These are phyloP conservation scores for Apolygus lucorum DNA, from an alignment of 1,140 invertebrate species.

Conservation along the genomic window DNA sequence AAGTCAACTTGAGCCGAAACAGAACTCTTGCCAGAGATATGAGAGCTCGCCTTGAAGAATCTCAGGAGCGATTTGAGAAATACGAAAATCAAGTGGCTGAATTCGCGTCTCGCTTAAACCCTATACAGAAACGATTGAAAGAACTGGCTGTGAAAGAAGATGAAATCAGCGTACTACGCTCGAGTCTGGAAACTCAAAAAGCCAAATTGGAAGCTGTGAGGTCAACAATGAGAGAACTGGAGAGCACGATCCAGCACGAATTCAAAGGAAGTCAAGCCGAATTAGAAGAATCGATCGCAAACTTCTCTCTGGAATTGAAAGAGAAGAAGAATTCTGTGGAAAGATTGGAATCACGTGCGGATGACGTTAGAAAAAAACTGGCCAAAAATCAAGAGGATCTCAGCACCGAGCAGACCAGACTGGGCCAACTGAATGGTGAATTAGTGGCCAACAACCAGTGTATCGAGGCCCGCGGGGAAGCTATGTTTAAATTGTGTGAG, in stretches of 20 bases:
- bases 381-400: conserved; percentile 32
- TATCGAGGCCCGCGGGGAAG: conserved; percentile 34
- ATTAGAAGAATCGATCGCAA: conserved; percentile 50
- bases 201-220: conserved; percentile 40
- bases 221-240: conserved; percentile 38
- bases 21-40: background rate
- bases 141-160: conserved; percentile 31
- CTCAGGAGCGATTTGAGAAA: conserved; percentile 35
- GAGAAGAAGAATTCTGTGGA: conserved; percentile 36
- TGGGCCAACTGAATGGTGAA: conserved; percentile 39
- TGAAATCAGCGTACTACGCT: conserved; percentile 32
- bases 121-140: conserved; percentile 24
- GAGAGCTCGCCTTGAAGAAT: background rate
- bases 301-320: conserved; percentile 36
- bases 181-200: conserved; percentile 42
- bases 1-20: background rate
- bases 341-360: conserved; percentile 34
- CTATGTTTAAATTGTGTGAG: conserved; percentile 33
- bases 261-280: conserved; percentile 52
- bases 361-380: conserved; percentile 38
- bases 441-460: conserved; percentile 37
- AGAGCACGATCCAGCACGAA: conserved; percentile 47
- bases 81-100: conserved; percentile 47
- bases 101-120: conserved; percentile 39
- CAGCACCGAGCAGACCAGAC: conserved; percentile 34